Evolutionary conservation across 1,140 invertebrate species (phyloP).

Genomic region (Drosophila sp.): DNA sequence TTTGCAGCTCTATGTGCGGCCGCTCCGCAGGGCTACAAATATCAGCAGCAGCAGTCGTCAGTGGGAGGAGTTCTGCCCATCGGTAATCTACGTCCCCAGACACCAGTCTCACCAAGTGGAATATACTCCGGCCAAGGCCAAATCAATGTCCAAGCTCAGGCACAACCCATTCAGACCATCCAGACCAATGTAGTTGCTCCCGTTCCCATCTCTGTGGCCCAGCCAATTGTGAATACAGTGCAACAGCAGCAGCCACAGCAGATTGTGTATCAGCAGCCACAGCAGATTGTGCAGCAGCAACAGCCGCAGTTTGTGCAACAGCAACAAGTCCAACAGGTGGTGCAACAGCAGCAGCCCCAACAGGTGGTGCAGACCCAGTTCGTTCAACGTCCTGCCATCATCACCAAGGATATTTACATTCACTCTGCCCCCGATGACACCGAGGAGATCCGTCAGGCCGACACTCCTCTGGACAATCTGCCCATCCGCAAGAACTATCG

Average conservation of each 20-base stretch:
- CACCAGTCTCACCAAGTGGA: conserved; percentile 55
- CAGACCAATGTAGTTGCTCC: conserved; percentile 13
- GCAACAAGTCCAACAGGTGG: conserved; percentile 12
- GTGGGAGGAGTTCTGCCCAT: conserved; percentile 26
- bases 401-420: conserved; percentile 81
- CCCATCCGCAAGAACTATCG: conserved; percentile 92
- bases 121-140: conserved; percentile 52
- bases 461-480: conserved; percentile 52
- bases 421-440: conserved; percentile 79
- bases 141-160: conserved; percentile 32
- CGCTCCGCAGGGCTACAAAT: conserved; percentile 72
- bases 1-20: conserved; percentile 48
- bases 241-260: conserved; percentile 29
- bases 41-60: conserved; percentile 47
- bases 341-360: conserved; percentile 22
- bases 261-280: not conserved
- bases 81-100: conserved; percentile 68
- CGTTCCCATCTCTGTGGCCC: conserved; percentile 20
- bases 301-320: conserved; percentile 41
- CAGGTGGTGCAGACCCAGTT: conserved; percentile 51
- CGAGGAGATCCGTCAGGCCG: conserved; percentile 60
- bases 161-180: conserved; percentile 31
- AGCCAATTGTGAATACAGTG: conserved; percentile 7
- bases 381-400: conserved; percentile 71
- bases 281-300: conserved; percentile 27